These are phyloP conservation scores for Leucania comma DNA, from an alignment of 2,888 invertebrate genomes.

Conservation along the genomic window DNA sequence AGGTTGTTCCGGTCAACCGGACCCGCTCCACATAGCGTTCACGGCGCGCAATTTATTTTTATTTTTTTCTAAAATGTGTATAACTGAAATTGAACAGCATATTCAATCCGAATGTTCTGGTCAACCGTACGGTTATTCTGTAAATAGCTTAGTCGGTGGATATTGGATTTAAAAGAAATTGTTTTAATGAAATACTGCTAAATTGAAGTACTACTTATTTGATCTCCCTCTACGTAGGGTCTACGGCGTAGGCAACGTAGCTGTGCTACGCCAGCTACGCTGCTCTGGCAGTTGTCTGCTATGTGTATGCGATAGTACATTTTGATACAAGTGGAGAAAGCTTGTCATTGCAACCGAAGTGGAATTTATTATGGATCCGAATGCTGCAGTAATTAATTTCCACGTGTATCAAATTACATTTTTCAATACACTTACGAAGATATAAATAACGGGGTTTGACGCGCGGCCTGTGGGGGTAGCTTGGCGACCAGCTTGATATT, in stretches of 20 bases:
- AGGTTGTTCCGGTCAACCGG: slow-evolving; percentile 57
- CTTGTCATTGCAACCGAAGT: no score
- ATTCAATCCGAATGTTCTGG: slow-evolving; percentile 30
- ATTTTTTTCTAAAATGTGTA: slow-evolving; percentile 36
- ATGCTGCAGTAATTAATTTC: no score
- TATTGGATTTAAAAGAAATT: background rate
- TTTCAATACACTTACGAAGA: no score
- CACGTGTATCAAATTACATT: no score
- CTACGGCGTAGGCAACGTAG: slow-evolving; percentile 36
- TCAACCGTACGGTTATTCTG: background rate
- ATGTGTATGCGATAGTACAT: background rate
- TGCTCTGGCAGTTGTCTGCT: background rate
- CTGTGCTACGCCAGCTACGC: slow-evolving; percentile 14
- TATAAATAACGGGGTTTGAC: no score
- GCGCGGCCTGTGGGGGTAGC: no score
- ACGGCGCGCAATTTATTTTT: slow-evolving; percentile 36
- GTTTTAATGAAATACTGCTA: background rate
- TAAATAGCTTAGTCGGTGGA: slow-evolving; percentile 4
- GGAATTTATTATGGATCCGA: no score
- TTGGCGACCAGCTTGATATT: no score
- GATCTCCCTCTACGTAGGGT: slow-evolving; percentile 2
- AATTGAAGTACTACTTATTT: background rate
- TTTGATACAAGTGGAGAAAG: no score
- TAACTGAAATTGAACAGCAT: slow-evolving; percentile 38
- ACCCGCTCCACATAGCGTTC: slow-evolving; percentile 46